Percentiles rank a stretch among this genome's conserved stretches.
phyloP scores from a whole-genome alignment of 2,888 invertebrate genomes.

The Auanema freiburgensis region DNA sequence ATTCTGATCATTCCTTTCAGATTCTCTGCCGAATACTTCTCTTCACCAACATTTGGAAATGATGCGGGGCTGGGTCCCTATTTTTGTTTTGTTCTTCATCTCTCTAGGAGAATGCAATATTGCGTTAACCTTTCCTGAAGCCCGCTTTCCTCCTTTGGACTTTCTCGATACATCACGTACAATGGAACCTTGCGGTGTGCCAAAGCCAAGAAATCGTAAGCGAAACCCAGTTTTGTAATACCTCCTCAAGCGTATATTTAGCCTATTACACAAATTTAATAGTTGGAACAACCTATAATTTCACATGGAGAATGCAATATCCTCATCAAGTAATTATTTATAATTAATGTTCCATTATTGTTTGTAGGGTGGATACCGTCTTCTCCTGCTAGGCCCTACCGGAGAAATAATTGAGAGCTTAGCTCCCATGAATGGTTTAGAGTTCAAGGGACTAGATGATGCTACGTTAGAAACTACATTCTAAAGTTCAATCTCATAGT shows the following conservation, averaged over 20 bases:
- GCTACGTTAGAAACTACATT: conserved; percentile 21
- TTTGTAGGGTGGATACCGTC: conserved; percentile 49
- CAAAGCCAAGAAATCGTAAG: conserved; percentile 42
- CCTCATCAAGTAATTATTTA: conserved; percentile 31
- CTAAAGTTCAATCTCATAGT: too few relatives aligned
- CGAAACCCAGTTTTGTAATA: conserved; percentile 5
- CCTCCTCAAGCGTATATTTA: conserved; percentile 30
- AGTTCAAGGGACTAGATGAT: conserved; percentile 28
- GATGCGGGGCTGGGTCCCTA: conserved; percentile 8
- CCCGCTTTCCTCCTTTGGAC: conserved; percentile 60
- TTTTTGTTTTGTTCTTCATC: conserved; percentile 3
- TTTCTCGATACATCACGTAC: conserved; percentile 58
- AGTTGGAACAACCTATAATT: conserved; percentile 33
- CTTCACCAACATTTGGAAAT: neutral
- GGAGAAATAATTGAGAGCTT: conserved; percentile 46
- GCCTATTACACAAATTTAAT: conserved; percentile 37
- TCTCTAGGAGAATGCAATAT: conserved; percentile 29
- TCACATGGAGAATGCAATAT: conserved; percentile 43
- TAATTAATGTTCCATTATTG: neutral
- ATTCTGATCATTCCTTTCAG: too few relatives aligned
- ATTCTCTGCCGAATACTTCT: too few relatives aligned
- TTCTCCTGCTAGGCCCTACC: conserved; percentile 41
- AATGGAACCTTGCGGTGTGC: conserved; percentile 56
- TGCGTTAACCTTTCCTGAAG: conserved; percentile 53
- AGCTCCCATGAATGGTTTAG: conserved; percentile 30